Conservation (phyloP, 2,888 invertebrate genomes). For the Drosophila dives region DNA sequence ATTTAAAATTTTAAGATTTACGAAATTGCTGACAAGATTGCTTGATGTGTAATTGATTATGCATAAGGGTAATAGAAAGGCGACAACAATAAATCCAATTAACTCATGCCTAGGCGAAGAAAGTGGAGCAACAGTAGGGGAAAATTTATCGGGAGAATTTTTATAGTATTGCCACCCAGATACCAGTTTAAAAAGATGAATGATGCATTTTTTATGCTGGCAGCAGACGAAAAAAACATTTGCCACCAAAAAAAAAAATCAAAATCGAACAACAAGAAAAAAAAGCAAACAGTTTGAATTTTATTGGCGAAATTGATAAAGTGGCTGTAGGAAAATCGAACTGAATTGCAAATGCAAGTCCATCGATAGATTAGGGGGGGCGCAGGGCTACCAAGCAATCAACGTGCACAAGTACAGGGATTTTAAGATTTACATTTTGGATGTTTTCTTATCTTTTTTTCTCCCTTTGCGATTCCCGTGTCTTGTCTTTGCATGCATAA, state of each 20-base stretch:
- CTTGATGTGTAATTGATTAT: not conserved
- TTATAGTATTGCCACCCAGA: slow-evolving; percentile 5
- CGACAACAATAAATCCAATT: slow-evolving; percentile 45
- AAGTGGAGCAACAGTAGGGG: not conserved
- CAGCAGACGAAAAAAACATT: slow-evolving; percentile 31
- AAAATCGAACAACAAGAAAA: slow-evolving; percentile 37
- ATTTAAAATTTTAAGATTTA: not conserved
- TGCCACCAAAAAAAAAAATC: slow-evolving; percentile 27
- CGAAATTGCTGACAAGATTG: not conserved
- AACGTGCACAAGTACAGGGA: slow-evolving; percentile 59
- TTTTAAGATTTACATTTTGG: slow-evolving; percentile 54
- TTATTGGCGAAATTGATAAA: slow-evolving; percentile 79
- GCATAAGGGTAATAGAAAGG: slow-evolving; percentile 4
- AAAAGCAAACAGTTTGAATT: slow-evolving; percentile 64
- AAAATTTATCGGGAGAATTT: slow-evolving; percentile 14
- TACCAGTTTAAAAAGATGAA: slow-evolving; percentile 51
- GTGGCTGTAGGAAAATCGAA: slow-evolving; percentile 71
- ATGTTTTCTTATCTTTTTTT: slow-evolving; percentile 37
- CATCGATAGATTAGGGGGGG: slow-evolving; percentile 42
- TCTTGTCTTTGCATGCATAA: slow-evolving; percentile 44
- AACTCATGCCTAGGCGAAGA: slow-evolving; percentile 7
- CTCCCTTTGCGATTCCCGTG: slow-evolving; percentile 19
- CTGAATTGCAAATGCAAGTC: slow-evolving; percentile 64
- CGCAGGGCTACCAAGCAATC: slow-evolving; percentile 48
- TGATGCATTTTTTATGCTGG: slow-evolving; percentile 60